These are phyloP conservation scores for Gymnodraco acuticeps DNA, from an alignment of 2,797 vertebrate genomes.

Conservation along the genomic window DNA sequence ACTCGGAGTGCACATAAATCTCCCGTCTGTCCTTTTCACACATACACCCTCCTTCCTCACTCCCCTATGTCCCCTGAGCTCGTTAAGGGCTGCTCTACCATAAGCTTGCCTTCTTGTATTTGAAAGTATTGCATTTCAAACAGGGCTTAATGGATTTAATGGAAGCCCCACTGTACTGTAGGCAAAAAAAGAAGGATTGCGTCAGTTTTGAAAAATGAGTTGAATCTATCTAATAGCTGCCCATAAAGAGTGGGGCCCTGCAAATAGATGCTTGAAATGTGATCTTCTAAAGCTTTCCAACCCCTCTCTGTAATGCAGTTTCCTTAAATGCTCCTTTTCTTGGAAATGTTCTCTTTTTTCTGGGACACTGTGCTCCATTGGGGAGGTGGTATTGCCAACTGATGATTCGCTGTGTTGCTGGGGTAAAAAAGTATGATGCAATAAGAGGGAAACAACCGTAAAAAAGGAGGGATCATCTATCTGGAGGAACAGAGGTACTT, in stretches of 20 bases:
- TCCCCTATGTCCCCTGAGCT: slow-evolving; percentile 41
- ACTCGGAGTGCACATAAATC: slow-evolving; percentile 74
- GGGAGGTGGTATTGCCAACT: slow-evolving; percentile 23
- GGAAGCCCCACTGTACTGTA: slow-evolving; percentile 40
- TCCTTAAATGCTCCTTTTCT: slow-evolving; percentile 73
- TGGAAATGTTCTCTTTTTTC: slow-evolving; percentile 64
- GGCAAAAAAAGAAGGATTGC: slow-evolving; percentile 43
- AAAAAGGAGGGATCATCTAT: slow-evolving; percentile 29
- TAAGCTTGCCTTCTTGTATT: slow-evolving; percentile 49
- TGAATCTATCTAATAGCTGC: slow-evolving; percentile 75
- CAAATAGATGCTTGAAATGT: slow-evolving; percentile 79
- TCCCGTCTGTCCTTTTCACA: slow-evolving; percentile 71
- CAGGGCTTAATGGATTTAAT: slow-evolving; percentile 62
- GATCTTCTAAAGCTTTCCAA: slow-evolving; percentile 74
- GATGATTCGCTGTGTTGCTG: slow-evolving; percentile 45
- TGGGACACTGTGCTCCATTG: slow-evolving; percentile 20
- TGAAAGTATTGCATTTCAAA: slow-evolving; percentile 69
- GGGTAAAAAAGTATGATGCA: slow-evolving; percentile 49
- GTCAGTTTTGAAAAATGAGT: slow-evolving; percentile 71
- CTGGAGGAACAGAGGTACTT: background rate
- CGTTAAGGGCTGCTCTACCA: slow-evolving; percentile 47
- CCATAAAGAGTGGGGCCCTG: slow-evolving; percentile 68
- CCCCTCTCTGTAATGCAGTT: slow-evolving; percentile 73
- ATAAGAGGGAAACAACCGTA: slow-evolving; percentile 27
- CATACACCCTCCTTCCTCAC: slow-evolving; percentile 44